Conservation (phyloP, 2,113 vertebrate species). For the Coreoperca whiteheadi region DNA sequence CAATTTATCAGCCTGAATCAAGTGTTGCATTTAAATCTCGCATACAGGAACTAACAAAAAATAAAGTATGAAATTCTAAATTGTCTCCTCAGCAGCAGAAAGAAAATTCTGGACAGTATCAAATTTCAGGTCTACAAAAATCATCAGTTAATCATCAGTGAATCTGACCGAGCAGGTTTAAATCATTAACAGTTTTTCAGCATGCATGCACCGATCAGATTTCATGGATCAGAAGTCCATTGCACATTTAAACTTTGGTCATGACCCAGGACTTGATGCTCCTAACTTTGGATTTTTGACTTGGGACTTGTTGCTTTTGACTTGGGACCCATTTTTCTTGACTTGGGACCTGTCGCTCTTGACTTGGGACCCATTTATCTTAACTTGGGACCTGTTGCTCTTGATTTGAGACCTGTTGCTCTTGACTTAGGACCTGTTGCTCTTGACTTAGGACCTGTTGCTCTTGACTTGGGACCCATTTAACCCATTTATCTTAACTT, state of each 20-base stretch:
- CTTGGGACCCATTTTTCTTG: neutral
- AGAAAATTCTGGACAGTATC: neutral
- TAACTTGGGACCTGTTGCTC: neutral
- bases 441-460: neutral
- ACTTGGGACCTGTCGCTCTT: neutral
- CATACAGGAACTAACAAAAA: no score
- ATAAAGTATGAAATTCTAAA: neutral
- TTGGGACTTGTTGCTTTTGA: neutral
- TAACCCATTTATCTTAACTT: no score
- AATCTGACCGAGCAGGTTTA: no score
- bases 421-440: neutral
- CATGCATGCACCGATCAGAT: no score
- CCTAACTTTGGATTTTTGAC: neutral
- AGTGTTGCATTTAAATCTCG: no score
- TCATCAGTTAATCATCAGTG: no score
- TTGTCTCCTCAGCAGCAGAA: neutral
- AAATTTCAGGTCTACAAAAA: no score
- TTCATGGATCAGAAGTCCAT: no score
- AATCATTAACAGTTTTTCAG: no score
- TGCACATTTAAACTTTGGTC: neutral
- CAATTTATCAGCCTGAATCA: no score
- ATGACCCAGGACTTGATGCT: neutral
- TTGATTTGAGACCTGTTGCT: no score
- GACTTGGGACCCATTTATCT: no score
- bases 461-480: neutral